Conservation (phyloP, 2,888 invertebrate genomes). For the Andrena trimmerana region DNA sequence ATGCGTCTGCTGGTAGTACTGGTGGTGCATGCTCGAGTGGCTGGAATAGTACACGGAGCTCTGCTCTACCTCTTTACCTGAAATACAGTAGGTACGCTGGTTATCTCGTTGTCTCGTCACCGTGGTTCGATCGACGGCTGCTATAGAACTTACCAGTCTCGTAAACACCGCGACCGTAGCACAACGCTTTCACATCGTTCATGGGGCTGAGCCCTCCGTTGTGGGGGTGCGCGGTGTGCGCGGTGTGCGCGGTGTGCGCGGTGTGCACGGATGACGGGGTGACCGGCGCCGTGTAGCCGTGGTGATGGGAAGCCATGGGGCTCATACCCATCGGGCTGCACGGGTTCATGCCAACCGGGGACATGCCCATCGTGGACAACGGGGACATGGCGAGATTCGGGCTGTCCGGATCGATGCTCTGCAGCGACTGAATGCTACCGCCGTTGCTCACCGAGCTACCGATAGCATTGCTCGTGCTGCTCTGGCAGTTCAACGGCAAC, state of each 20-base stretch:
- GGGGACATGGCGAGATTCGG: slow-evolving; percentile 82
- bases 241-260: slow-evolving; percentile 77
- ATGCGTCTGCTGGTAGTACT: slow-evolving; percentile 82
- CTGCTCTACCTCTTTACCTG: slow-evolving; percentile 82
- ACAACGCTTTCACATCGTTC: slow-evolving; percentile 82
- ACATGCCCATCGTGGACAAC: slow-evolving; percentile 82
- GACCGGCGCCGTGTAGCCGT: slow-evolving; percentile 81
- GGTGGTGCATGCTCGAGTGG: slow-evolving; percentile 82
- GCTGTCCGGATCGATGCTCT: slow-evolving; percentile 80
- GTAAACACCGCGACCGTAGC: slow-evolving; percentile 80
- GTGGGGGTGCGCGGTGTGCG: slow-evolving; percentile 78
- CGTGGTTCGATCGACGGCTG: too few species aligned
- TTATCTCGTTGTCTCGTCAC: too few species aligned
- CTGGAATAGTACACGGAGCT: slow-evolving; percentile 81
- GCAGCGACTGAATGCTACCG: slow-evolving; percentile 77
- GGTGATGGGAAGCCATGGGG: slow-evolving; percentile 82
- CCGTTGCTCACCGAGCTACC: slow-evolving; percentile 72
- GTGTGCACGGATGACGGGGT: slow-evolving; percentile 82
- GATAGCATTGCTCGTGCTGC: slow-evolving; percentile 67
- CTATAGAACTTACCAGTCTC: slow-evolving; percentile 75
- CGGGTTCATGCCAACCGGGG: slow-evolving; percentile 79
- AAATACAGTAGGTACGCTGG: slow-evolving; percentile 2
- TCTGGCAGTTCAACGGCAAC: slow-evolving; percentile 79
- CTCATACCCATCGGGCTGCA: slow-evolving; percentile 82
- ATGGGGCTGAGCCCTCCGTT: slow-evolving; percentile 81